Evolutionary conservation across 2,888 invertebrate species (phyloP), one percentile per base, ranked within the genome.

Genomic region (Pycnomerus fuliginosus): DNA sequence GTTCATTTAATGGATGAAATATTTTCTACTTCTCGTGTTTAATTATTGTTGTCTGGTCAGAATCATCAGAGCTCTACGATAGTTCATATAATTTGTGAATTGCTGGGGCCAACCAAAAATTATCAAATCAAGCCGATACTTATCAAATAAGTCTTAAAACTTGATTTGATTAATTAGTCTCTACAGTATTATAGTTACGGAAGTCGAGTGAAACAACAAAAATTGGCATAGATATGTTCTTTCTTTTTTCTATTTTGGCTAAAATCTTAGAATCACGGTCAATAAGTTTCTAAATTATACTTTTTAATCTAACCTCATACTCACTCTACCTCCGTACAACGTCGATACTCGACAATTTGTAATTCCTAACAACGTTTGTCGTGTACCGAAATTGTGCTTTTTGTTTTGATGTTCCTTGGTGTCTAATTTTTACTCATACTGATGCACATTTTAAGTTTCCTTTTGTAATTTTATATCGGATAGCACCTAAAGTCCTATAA

Each of bases 21-120:
- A 44, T 41, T 46, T 46, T 41, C 41, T 46, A 46, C 41, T 46
- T 46, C 29, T 41, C 40, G 28, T 41, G n/a, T n/a, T n/a, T n/a
- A n/a, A n/a, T n/a, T 35, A 45, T 45, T 25, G 36, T 41, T 46
- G 39, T 45, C 45, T 45, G 44, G 35, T 45, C 45, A 31, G 28
- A 29, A 28, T 33, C 33, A 33, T 46, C 40, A 46, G 41, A 46
- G 37, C 25, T 25, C 25, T 25, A 25, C 25, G 11, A 12, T 25
- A 25, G 25, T 25, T 25, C 25, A 25, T 25, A 25, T 25, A 8
- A 10, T 10, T 4, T 40, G 32, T 35, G 7, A 15, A 44, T 32
- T 44, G 37, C 37, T 41, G 46, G 46, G 46, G 41, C 46, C 46
- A 46, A 46, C 41, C 39, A 25, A 41, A 37, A 46, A 46, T 41